Evolutionary conservation across 2,797 vertebrate species (phyloP).

Genomic region (Anomalospiza imberbis): DNA sequence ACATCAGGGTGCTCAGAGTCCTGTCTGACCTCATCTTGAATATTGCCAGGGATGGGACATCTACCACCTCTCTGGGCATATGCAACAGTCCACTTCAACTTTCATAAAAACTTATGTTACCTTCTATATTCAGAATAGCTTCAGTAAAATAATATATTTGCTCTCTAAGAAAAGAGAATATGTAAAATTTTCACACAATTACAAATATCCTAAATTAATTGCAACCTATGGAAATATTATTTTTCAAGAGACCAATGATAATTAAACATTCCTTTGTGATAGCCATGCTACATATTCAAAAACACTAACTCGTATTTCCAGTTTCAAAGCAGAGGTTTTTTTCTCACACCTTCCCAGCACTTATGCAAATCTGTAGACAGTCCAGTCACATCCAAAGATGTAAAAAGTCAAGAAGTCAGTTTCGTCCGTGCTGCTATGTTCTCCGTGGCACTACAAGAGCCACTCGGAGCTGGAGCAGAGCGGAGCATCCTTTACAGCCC

Average conservation of each 20-base stretch:
- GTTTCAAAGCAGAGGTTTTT: background rate
- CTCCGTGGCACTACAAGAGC: no score
- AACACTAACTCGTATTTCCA: background rate
- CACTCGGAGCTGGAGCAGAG: fast-evolving
- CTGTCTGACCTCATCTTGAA: fast-evolving
- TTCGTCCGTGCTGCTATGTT: fast-evolving
- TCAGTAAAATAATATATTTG: background rate
- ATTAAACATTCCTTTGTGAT: background rate
- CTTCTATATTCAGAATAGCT: background rate
- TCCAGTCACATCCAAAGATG: background rate
- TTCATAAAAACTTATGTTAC: background rate
- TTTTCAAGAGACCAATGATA: background rate
- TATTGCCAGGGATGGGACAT: background rate
- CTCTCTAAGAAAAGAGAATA: background rate
- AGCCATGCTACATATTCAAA: background rate
- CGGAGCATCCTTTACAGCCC: fast-evolving
- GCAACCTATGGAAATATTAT: background rate
- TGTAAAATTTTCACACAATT: background rate
- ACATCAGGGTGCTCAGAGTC: background rate
- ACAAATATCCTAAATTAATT: background rate
- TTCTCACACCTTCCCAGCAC: background rate
- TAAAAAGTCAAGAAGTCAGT: background rate
- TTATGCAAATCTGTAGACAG: background rate
- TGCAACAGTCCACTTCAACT: background rate
- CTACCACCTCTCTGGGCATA: background rate